Conservation (phyloP, 2,797 vertebrate species). For the Cirrhinus molitorella region DNA sequence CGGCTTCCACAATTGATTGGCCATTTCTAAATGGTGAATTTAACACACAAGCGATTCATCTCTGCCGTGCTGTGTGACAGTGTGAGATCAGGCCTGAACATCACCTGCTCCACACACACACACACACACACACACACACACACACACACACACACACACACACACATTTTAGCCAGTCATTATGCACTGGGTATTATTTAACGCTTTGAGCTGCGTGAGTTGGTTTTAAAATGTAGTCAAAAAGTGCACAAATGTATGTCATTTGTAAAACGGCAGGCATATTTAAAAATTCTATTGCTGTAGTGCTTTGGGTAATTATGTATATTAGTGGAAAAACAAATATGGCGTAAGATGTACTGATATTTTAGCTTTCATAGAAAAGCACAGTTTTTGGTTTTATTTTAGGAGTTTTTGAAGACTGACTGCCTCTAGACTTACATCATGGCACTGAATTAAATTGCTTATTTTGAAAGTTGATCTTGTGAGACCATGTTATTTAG, state of each 20-base stretch:
- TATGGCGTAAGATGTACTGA: neutral
- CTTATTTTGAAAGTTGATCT: neutral
- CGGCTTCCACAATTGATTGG: slow-evolving; percentile 65
- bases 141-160: neutral
- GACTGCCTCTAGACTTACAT: neutral
- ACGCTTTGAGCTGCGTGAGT: neutral
- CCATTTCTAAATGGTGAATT: slow-evolving; percentile 69
- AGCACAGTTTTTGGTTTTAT: neutral
- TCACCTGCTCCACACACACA: neutral
- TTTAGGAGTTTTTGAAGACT: neutral
- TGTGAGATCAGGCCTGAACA: neutral
- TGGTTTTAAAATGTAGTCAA: neutral
- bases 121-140: neutral
- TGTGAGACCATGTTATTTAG: neutral
- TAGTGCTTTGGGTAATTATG: neutral
- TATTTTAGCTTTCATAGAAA: neutral
- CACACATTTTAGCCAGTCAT: neutral
- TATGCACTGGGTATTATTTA: neutral
- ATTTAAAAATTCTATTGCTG: neutral
- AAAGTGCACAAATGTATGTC: neutral
- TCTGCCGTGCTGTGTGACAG: slow-evolving; percentile 35
- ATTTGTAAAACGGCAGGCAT: neutral
- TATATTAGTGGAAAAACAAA: neutral
- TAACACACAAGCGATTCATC: slow-evolving; percentile 66
- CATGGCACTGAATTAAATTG: neutral